Conservation (phyloP, 2,797 vertebrate species). For the Apogon hyalosoma region DNA sequence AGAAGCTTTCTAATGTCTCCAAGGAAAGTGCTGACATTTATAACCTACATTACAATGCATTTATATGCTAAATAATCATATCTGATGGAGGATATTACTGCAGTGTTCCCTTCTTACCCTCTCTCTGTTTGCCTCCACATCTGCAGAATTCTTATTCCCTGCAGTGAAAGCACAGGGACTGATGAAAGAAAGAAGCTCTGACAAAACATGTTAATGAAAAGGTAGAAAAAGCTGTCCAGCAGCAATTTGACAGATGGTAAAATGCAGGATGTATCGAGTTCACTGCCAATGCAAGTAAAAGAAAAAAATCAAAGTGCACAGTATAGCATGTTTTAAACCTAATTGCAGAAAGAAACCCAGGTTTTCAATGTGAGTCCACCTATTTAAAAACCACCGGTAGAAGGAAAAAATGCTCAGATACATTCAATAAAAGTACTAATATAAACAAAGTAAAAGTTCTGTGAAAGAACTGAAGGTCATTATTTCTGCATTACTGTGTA, state of each 20-base stretch:
- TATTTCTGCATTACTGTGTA: no score
- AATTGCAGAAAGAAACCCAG: neutral
- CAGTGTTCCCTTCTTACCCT: neutral
- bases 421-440: no score
- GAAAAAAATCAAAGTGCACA: neutral
- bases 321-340: neutral
- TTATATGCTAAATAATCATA: conserved; percentile 39
- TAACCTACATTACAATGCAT: conserved; percentile 28
- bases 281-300: neutral
- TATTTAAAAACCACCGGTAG: no score
- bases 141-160: conserved; percentile 3
- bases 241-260: conserved; percentile 30
- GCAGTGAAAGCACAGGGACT: neutral
- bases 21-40: conserved; percentile 48
- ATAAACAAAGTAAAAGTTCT: no score
- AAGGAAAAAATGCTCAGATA: no score
- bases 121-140: conserved; percentile 13
- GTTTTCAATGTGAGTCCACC: no score
- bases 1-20: conserved; percentile 10
- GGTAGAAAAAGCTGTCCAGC: neutral
- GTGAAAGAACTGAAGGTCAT: no score
- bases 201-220: conserved; percentile 19
- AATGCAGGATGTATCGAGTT: conserved; percentile 6
- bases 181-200: conserved; percentile 7
- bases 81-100: conserved; percentile 35